These are phyloP conservation scores for Coturnix japonica DNA, from an alignment of 2,113 vertebrate species.

Conservation along the genomic window DNA sequence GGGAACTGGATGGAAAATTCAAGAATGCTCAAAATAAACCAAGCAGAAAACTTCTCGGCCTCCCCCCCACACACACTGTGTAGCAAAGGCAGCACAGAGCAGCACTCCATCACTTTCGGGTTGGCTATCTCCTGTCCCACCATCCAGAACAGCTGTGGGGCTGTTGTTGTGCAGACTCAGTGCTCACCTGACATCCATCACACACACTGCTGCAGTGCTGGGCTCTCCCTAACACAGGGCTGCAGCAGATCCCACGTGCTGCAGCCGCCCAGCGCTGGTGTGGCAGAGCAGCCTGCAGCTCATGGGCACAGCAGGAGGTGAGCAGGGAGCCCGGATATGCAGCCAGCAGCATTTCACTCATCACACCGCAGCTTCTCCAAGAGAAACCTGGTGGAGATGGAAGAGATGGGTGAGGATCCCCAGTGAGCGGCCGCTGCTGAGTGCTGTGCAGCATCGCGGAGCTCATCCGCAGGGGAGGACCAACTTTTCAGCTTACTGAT, in stretches of 20 bases:
- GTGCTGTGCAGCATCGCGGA: fast-evolving
- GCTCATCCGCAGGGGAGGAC: fast-evolving
- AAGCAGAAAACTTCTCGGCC: fast-evolving
- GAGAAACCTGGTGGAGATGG: fast-evolving
- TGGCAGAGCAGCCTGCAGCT: too few relatives aligned
- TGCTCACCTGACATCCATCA: fast-evolving
- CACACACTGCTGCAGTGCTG: fast-evolving
- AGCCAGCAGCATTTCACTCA: background rate
- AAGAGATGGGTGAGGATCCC: background rate
- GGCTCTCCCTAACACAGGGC: background rate
- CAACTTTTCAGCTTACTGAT: background rate
- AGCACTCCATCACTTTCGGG: background rate
- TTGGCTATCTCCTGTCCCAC: background rate
- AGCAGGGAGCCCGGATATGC: background rate
- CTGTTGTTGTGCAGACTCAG: fast-evolving
- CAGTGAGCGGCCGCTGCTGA: background rate
- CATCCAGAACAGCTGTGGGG: fast-evolving
- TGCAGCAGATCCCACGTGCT: too few relatives aligned
- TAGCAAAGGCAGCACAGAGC: too few relatives aligned
- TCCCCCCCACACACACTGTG: fast-evolving
- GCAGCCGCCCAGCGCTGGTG: too few relatives aligned
- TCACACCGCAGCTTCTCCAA: background rate
- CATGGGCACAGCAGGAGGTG: background rate
- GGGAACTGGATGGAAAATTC: fast-evolving
- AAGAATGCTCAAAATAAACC: fast-evolving